Conservation (phyloP, 2,888 invertebrate genomes). For the Parthenolecanium corni region DNA sequence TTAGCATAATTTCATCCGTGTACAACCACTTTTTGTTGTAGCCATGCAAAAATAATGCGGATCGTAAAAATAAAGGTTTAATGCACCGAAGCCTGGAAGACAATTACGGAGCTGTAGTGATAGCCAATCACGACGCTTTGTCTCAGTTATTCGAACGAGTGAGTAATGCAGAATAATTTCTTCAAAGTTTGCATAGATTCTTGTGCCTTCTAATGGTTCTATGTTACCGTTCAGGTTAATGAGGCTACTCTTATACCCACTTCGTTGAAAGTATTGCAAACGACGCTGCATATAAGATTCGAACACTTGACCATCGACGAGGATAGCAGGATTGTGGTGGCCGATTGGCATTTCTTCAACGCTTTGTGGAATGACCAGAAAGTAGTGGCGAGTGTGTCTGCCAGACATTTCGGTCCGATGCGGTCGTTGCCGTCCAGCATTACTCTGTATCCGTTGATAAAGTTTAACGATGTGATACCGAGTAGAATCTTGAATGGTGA, state of each 20-base stretch:
- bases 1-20: too few relatives aligned
- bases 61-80: conserved; percentile 64
- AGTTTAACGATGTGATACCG: conserved; percentile 29
- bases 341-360: conserved; percentile 31
- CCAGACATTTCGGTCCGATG: conserved; percentile 8
- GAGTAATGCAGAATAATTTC: background rate
- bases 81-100: conserved; percentile 77
- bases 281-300: conserved; percentile 17
- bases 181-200: background rate
- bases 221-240: conserved; percentile 28
- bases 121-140: conserved; percentile 79
- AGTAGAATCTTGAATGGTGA: conserved; percentile 17
- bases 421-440: conserved; percentile 13
- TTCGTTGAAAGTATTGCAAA: conserved; percentile 24
- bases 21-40: too few relatives aligned
- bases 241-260: conserved; percentile 29
- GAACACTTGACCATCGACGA: conserved; percentile 31
- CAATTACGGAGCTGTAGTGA: conserved; percentile 79
- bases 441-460: conserved; percentile 27
- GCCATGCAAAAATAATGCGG: too few relatives aligned
- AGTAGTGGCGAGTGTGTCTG: conserved; percentile 30
- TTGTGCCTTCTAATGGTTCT: background rate
- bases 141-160: conserved; percentile 83
- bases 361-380: conserved; percentile 30
- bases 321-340: conserved; percentile 27